Percentiles rank a stretch among this genome's conserved stretches.
phyloP scores from a whole-genome alignment of 2,888 invertebrate species.

The Machimus atricapillus region DNA sequence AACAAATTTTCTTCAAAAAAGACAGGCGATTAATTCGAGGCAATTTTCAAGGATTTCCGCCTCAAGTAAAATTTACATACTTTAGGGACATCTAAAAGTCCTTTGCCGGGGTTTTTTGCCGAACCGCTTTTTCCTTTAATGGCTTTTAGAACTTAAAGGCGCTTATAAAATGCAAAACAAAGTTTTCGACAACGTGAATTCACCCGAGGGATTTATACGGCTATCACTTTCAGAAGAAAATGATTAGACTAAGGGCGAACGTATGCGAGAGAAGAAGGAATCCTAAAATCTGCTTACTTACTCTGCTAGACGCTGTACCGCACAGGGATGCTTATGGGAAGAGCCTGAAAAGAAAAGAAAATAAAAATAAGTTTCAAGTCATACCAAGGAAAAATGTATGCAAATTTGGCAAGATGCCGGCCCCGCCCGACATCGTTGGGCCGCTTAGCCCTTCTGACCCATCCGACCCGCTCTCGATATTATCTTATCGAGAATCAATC shows the following conservation, averaged over 20 bases:
- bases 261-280: background rate
- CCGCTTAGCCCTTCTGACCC: background rate
- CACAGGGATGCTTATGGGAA: background rate
- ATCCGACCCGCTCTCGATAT: background rate
- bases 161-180: conserved; percentile 11
- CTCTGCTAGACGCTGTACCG: background rate
- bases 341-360: background rate
- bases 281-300: conserved; percentile 2
- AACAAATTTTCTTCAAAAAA: background rate
- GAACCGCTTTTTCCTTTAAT: background rate
- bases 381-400: background rate
- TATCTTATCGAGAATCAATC: conserved; percentile 2
- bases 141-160: background rate
- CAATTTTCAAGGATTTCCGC: background rate
- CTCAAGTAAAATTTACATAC: background rate
- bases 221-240: background rate
- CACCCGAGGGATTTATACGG: background rate
- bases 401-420: background rate
- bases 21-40: background rate
- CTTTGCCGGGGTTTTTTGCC: background rate
- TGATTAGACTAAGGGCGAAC: background rate
- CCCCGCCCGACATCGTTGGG: background rate
- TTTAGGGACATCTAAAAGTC: background rate
- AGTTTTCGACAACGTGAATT: background rate
- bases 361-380: background rate